Conservation (phyloP, 2,113 vertebrate genomes). For the Tychaedon coryphoeus region DNA sequence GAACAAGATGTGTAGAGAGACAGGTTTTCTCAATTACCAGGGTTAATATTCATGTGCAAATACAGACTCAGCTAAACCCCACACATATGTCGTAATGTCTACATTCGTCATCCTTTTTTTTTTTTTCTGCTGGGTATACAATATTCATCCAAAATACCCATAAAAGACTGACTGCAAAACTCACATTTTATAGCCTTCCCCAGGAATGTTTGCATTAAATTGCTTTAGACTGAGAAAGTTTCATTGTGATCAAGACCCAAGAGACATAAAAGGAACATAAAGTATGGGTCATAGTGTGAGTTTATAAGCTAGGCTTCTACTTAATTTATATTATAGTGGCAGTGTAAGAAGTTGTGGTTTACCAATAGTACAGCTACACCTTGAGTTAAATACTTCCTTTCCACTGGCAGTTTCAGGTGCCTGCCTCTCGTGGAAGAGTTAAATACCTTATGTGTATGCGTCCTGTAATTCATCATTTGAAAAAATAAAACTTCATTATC, state of each 20-base stretch:
- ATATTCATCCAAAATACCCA: constrained; percentile 65
- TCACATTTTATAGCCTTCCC: constrained; percentile 67
- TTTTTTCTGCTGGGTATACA: constrained; percentile 39
- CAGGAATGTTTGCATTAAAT: constrained; percentile 72
- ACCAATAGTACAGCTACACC: constrained; percentile 27
- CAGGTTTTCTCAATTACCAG: constrained; percentile 48
- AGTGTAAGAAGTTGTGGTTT: constrained; percentile 67
- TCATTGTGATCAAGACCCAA: constrained; percentile 71
- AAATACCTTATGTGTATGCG: constrained; percentile 20
- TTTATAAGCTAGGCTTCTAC: constrained; percentile 71
- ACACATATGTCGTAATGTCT: constrained; percentile 67
- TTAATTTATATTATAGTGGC: constrained; percentile 72
- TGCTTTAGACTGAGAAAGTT: constrained; percentile 65
- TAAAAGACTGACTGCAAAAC: constrained; percentile 70
- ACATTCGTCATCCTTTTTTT: constrained; percentile 48
- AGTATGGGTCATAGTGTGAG: constrained; percentile 62
- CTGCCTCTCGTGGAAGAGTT: constrained; percentile 44
- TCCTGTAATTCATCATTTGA: constrained; percentile 51
- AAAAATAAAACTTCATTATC: constrained; percentile 65
- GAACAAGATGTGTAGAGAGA: constrained; percentile 50
- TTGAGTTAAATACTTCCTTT: constrained; percentile 53
- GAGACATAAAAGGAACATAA: constrained; percentile 69
- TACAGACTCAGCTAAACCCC: constrained; percentile 62
- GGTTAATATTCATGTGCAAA: constrained; percentile 68
- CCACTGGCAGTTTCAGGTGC: not conserved